phyloP scores from a whole-genome alignment of 2,888 invertebrate species.

The Platycnemis pennipes region DNA sequence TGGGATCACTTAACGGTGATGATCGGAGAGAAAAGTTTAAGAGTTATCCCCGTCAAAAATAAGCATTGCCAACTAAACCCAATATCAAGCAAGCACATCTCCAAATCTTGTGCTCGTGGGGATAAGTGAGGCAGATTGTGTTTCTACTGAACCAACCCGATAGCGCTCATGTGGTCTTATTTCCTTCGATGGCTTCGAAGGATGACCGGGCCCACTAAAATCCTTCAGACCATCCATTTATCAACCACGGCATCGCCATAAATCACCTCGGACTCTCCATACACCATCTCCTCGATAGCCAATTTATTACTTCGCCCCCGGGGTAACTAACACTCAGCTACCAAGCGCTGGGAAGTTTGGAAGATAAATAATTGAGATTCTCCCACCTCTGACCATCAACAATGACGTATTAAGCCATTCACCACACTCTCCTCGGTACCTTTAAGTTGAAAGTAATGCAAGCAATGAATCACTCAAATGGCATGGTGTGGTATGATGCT shows the following conservation, averaged over 20 bases:
- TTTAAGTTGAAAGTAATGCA: too few relatives aligned
- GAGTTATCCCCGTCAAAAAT: background rate
- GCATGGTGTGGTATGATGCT: too few relatives aligned
- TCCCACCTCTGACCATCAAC: too few relatives aligned
- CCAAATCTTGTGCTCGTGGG: background rate
- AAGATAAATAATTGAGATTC: background rate
- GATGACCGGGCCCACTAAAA: background rate
- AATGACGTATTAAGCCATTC: too few relatives aligned
- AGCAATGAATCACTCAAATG: too few relatives aligned
- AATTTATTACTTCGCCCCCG: background rate
- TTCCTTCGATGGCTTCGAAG: background rate
- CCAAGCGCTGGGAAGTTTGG: background rate
- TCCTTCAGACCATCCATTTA: slow-evolving; percentile 20
- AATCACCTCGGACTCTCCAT: background rate
- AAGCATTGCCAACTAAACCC: background rate
- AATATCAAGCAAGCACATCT: background rate
- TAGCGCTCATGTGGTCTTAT: background rate
- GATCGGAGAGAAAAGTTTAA: background rate
- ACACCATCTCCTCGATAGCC: background rate
- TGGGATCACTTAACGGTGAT: background rate
- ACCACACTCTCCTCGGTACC: too few relatives aligned
- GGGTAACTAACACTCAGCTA: background rate
- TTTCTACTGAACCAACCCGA: background rate
- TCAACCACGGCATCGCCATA: background rate
- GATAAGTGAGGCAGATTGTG: background rate